These are phyloP conservation scores for Heptranchias perlo DNA, from an alignment of 2,113 vertebrate genomes.

Conservation along the genomic window DNA sequence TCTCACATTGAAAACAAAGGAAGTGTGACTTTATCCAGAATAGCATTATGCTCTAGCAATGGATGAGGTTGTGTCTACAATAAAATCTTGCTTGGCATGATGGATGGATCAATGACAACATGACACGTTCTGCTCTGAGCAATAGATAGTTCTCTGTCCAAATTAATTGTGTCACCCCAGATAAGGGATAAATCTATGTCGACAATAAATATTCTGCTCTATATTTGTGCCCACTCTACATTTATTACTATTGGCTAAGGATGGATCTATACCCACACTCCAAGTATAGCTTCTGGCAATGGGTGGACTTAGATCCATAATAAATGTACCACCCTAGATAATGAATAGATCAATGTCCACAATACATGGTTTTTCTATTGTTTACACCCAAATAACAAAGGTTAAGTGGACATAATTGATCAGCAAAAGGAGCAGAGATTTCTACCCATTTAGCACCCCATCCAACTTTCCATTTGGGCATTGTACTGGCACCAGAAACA, in stretches of 20 bases:
- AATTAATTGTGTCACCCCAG: not conserved
- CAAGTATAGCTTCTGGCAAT: too few species aligned
- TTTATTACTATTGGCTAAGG: not conserved
- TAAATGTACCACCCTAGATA: not conserved
- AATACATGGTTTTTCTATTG: not conserved
- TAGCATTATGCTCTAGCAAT: not conserved
- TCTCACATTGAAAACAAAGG: not conserved
- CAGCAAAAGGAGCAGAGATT: not conserved
- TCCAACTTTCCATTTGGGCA: not conserved
- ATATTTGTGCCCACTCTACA: not conserved
- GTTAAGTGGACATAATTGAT: not conserved
- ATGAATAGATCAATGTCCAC: not conserved
- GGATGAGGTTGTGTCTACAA: not conserved
- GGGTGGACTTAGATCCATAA: not conserved
- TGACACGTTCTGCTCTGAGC: not conserved
- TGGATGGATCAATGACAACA: conserved; percentile 1
- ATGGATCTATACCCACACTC: not conserved
- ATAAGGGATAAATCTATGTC: not conserved
- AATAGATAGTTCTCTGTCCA: not conserved
- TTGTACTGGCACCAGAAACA: not conserved
- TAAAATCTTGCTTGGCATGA: not conserved
- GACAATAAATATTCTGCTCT: not conserved
- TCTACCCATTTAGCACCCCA: too few species aligned
- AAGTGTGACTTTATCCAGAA: not conserved
- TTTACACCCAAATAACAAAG: not conserved